Percentiles rank a stretch among this genome's conserved stretches.
These are phyloP conservation scores for Crotalus horridus DNA, from an alignment of 2,113 vertebrate species.

Conservation along the genomic window DNA sequence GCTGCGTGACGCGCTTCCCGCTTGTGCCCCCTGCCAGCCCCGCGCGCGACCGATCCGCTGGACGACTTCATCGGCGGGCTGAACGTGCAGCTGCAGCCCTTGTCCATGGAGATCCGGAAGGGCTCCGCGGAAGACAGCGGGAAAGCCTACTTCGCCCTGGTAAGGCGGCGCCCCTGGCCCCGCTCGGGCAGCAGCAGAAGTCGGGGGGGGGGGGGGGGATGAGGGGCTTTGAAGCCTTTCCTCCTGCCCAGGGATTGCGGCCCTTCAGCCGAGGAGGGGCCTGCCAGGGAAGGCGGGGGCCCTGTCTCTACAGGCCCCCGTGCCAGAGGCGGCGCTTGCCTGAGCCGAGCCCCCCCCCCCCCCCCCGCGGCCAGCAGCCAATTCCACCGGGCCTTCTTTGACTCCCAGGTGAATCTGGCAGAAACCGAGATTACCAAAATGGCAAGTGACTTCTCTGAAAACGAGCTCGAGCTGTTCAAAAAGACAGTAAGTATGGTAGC, in stretches of 20 bases:
- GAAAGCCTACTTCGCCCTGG: slow-evolving; percentile 81
- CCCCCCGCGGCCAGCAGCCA: not conserved
- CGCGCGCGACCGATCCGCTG: slow-evolving; percentile 63
- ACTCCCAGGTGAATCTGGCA: slow-evolving; percentile 83
- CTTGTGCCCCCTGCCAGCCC: not conserved
- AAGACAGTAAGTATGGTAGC: slow-evolving; percentile 80
- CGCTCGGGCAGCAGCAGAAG: not conserved
- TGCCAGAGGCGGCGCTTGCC: not conserved
- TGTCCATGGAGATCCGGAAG: slow-evolving; percentile 91
- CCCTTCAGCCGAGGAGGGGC: too few relatives aligned
- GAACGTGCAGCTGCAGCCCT: slow-evolving; percentile 82
- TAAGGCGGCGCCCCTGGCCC: slow-evolving; percentile 55
- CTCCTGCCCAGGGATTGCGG: not conserved
- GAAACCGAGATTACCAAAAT: slow-evolving; percentile 87
- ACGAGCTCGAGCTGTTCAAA: slow-evolving; percentile 91
- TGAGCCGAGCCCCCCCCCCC: accelerated
- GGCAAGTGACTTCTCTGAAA: slow-evolving; percentile 91
- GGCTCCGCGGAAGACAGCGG: slow-evolving; percentile 82
- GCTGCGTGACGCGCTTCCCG: not conserved
- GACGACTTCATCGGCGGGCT: slow-evolving; percentile 84
- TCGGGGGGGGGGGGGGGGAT: too few relatives aligned
- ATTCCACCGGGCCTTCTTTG: not conserved
- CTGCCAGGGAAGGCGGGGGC: too few relatives aligned
- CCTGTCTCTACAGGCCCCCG: too few relatives aligned
- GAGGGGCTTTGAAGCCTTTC: not conserved